Conservation (phyloP, 2,797 vertebrate species). For the Phrynocephalus forsythii region DNA sequence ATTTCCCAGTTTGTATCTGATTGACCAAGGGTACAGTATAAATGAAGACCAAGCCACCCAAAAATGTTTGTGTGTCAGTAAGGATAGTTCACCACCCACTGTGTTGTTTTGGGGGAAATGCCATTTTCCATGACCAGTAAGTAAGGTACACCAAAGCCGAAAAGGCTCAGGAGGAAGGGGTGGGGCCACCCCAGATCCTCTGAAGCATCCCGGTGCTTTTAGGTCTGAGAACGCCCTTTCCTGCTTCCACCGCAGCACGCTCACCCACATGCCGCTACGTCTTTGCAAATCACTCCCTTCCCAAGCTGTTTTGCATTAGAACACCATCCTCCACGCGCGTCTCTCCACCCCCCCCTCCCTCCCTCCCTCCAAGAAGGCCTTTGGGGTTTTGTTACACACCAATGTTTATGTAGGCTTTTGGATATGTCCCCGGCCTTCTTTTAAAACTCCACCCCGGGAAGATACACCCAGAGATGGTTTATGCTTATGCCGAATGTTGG, state of each 20-base stretch:
- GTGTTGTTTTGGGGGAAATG: background rate
- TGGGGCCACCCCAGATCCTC: background rate
- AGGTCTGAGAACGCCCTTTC: background rate
- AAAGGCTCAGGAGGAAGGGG: background rate
- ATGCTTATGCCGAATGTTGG: conserved; percentile 52
- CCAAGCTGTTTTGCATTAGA: background rate
- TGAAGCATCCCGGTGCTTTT: background rate
- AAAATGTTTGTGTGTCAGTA: background rate
- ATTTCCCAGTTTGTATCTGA: no score
- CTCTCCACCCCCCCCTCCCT: background rate
- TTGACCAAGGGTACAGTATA: background rate
- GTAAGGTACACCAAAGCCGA: background rate
- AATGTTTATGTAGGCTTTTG: background rate
- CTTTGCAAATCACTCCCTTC: background rate
- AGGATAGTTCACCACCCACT: background rate
- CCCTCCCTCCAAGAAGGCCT: background rate
- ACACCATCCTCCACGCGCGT: no score
- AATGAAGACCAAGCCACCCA: background rate
- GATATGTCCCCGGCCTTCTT: background rate
- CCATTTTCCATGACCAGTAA: background rate
- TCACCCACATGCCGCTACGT: no score
- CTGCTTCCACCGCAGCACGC: background rate
- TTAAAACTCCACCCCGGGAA: background rate
- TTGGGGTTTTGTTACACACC: background rate
- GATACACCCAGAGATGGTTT: conserved; percentile 51